Evolutionary conservation across 2,113 vertebrate genomes (phyloP).

Genomic region (Elephantulus edwardii): DNA sequence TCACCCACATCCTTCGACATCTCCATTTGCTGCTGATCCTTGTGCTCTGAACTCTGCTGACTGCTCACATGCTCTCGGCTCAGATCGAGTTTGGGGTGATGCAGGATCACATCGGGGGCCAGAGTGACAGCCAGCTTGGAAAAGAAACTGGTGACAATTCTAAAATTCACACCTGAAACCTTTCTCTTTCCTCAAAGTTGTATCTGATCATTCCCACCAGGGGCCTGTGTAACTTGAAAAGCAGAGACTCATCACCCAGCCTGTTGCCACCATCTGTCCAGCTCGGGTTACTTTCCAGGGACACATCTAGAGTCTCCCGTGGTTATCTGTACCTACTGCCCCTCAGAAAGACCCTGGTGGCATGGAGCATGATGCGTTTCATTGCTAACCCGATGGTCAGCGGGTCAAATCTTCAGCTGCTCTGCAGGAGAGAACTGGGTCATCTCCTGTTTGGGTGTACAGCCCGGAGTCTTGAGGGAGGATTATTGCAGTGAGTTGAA

Average conservation of each 20-base stretch:
- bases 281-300: background rate
- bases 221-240: background rate
- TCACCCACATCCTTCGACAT: background rate
- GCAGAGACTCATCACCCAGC: background rate
- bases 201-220: conserved; percentile 39
- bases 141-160: conserved; percentile 21
- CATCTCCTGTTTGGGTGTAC: no score
- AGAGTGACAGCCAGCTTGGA: conserved; percentile 49
- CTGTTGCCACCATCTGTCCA: background rate
- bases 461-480: no score
- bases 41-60: background rate
- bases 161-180: conserved; percentile 6
- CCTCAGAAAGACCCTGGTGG: no score
- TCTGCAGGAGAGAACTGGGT: no score
- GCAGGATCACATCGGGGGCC: conserved; percentile 8
- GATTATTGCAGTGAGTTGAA: no score
- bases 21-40: background rate
- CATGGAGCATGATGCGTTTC: no score
- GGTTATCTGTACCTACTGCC: no score
- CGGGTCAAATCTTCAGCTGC: no score
- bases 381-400: no score
- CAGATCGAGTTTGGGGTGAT: background rate
- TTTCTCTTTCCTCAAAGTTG: conserved; percentile 57
- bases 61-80: background rate
- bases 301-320: rapidly evolving